phyloP scores from a whole-genome alignment of 2,888 invertebrate genomes.

The Macaria liturata region DNA sequence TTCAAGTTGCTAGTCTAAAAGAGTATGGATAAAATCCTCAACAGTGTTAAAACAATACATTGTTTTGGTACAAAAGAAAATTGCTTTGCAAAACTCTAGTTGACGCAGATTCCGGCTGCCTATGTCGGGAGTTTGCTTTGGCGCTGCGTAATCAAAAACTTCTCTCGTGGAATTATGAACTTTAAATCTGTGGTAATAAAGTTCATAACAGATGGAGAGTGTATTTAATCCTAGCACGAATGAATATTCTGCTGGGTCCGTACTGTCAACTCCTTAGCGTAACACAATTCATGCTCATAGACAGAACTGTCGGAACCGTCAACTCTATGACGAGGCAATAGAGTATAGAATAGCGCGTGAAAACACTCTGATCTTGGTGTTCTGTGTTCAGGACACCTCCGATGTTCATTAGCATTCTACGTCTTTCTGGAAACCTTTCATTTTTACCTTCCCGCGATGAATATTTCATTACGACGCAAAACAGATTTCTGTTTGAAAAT shows the following conservation, averaged over 20 bases:
- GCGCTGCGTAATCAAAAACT: conserved; percentile 20
- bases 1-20: too few species aligned
- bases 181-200: not conserved
- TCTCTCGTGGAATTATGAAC: not conserved
- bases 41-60: too few species aligned
- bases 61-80: conserved; percentile 18
- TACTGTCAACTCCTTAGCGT: too few species aligned
- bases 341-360: too few species aligned
- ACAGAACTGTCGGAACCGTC: too few species aligned
- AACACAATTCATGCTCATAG: too few species aligned
- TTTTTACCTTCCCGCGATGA: conserved; percentile 14
- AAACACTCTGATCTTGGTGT: not conserved
- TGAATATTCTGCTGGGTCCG: conserved; percentile 36
- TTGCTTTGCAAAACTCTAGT: too few species aligned
- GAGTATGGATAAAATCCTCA: too few species aligned
- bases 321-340: too few species aligned
- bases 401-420: conserved; percentile 49
- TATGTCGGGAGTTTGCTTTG: conserved; percentile 4
- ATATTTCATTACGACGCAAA: conserved; percentile 12
- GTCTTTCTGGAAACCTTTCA: conserved; percentile 27
- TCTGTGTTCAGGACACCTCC: conserved; percentile 9
- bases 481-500: conserved; percentile 8
- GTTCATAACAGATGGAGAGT: not conserved
- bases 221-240: not conserved
- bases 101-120: conserved; percentile 15